Base-by-base conservation (phyloP, 2,888 invertebrate genomes). In the Drosophila neutralis region DNA sequence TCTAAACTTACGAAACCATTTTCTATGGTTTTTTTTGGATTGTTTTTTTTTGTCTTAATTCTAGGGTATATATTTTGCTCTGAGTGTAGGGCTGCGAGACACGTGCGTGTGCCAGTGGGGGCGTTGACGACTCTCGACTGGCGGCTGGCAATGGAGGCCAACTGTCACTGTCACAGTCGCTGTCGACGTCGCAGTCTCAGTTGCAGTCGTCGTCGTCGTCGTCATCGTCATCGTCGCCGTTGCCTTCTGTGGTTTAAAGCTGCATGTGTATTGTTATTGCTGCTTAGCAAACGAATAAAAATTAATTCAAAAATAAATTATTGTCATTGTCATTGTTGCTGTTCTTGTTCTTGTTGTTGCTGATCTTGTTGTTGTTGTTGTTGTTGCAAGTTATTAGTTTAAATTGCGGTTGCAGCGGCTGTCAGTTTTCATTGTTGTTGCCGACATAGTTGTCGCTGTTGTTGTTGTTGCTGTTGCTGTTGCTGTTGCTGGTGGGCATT, bases 231-330 rank as follows among this genome's bases (percentile, higher is more conserved):
- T 35, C 56, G 51, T 35, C 31, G 56, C 38, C 56, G 42, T 36
- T 24, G 24, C 24, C 29, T 74, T 38, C 33, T 75, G 78, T 33
- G 78, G 81, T 77, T 62, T 64, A 80, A 65, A 58, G 62, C 64
- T 78, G 81, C 72, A 68, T 77, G 38, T 53, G 49, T 59, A 52
- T 68, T 78, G 78, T 69, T 72, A 68, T 21, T 83, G 60, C 72
- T 77, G 78, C 80, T 85, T 79, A 79, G 89, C 80, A 70, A 82
- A 81, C 76, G 84, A 86, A 86, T 86, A 81, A 90, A 89, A 89
- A 81, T 90, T 83, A 87, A 88, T 89, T 86, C 84, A 90, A 74
- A 85, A 86, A 85, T 88, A 90, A 89, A 86, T 89, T 83, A 83
- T 89, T 83, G 85, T 87, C 85, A 88, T 89, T 89, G 89, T 72